Conservation (phyloP, 2,113 vertebrate species). For the Tachuris rubrigastra region DNA sequence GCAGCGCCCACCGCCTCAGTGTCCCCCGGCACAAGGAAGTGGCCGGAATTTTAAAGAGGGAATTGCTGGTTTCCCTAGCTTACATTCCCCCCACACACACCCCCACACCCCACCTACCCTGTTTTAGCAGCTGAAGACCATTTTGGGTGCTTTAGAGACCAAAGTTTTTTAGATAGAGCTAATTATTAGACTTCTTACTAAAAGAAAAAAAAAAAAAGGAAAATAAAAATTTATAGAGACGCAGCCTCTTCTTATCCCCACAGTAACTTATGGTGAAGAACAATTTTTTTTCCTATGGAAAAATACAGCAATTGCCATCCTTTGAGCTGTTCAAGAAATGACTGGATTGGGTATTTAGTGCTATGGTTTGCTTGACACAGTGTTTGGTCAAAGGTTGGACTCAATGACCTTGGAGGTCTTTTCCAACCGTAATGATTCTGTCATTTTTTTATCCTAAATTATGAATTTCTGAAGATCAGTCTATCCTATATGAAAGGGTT, state of each 20-base stretch:
- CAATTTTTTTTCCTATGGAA: background rate
- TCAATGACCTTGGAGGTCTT: background rate
- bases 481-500: background rate
- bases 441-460: background rate
- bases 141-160: background rate
- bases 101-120: too few species aligned
- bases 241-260: background rate
- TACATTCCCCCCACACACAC: too few species aligned
- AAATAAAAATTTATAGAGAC: background rate
- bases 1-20: background rate
- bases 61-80: background rate
- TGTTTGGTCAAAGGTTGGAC: background rate
- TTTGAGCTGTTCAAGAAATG: background rate
- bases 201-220: too few species aligned
- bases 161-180: background rate
- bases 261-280: background rate
- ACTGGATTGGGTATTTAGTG: background rate
- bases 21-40: background rate
- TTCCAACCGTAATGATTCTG: background rate
- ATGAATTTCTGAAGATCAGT: accelerated
- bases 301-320: background rate
- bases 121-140: background rate
- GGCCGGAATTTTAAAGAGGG: background rate
- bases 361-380: background rate
- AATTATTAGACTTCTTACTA: too few species aligned